phyloP scores from a whole-genome alignment of 2,113 vertebrate species.

The Planiliza haematocheilus region DNA sequence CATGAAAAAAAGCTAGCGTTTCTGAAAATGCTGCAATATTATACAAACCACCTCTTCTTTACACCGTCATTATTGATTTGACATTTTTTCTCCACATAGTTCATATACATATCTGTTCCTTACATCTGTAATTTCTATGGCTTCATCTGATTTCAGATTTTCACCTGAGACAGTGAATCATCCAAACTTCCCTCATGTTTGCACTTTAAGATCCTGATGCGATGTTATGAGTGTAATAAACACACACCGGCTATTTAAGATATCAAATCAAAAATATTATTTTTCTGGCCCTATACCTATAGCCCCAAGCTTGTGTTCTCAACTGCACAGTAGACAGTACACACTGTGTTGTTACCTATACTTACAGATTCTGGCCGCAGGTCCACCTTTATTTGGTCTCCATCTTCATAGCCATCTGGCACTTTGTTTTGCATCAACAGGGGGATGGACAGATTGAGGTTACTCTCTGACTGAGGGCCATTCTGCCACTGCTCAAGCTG shows the following conservation, averaged over 20 bases:
- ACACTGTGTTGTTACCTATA: conserved; percentile 2
- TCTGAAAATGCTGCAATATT: no score
- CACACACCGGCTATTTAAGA: background rate
- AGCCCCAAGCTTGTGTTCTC: no score
- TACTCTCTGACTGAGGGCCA: conserved; percentile 70
- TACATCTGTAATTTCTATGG: background rate
- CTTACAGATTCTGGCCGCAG: conserved; percentile 86
- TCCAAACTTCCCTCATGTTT: no score
- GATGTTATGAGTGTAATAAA: background rate
- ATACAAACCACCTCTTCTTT: no score
- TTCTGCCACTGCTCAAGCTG: conserved; percentile 86
- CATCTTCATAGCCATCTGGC: conserved; percentile 85
- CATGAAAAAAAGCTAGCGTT: no score
- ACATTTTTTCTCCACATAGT: no score
- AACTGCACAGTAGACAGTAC: no score
- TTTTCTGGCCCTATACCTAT: no score
- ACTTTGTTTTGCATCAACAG: conserved; percentile 89
- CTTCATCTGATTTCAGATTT: background rate
- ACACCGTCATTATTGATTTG: background rate
- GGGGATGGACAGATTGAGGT: conserved; percentile 84
- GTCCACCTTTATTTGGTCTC: conserved; percentile 83
- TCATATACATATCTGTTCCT: background rate
- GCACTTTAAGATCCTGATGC: background rate
- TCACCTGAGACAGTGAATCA: no score
- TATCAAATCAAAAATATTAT: background rate